Percentiles rank a stretch among this genome's conserved stretches.
phyloP scores from a whole-genome alignment of 2,797 vertebrate genomes.

The Gymnothorax reevesii region DNA sequence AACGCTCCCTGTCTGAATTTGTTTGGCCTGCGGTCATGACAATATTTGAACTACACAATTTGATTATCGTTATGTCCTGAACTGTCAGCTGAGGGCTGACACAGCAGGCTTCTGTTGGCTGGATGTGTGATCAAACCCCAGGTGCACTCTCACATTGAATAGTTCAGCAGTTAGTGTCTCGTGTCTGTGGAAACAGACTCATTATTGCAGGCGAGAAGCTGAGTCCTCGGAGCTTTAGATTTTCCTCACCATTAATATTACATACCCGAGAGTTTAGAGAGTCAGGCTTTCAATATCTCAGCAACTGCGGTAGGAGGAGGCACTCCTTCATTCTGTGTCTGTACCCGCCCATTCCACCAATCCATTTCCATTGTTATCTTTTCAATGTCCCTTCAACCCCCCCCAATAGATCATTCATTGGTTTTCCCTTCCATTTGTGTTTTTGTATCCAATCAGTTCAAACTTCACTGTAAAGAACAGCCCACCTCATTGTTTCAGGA shows the following conservation, averaged over 20 bases:
- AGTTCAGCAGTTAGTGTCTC: background rate
- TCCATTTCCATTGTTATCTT: no score
- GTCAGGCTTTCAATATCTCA: background rate
- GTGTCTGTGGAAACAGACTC: background rate
- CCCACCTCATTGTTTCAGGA: no score
- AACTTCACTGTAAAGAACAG: no score
- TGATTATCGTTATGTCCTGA: background rate
- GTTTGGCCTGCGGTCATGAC: background rate
- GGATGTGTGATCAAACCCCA: background rate
- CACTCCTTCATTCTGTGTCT: no score
- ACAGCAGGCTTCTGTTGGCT: background rate
- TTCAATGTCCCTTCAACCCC: no score
- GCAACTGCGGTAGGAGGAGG: background rate
- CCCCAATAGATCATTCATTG: no score
- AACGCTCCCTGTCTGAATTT: background rate
- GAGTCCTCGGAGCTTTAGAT: background rate
- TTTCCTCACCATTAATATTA: background rate
- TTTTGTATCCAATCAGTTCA: no score
- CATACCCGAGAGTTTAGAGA: no score
- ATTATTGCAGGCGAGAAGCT: background rate
- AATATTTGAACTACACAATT: background rate
- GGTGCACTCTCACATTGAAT: background rate
- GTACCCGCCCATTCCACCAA: no score
- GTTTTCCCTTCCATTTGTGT: no score
- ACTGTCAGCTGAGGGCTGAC: constrained; percentile 1